These are phyloP conservation scores for Paramisgurnus dabryanus DNA, from an alignment of 2,113 vertebrate species.

Conservation along the genomic window DNA sequence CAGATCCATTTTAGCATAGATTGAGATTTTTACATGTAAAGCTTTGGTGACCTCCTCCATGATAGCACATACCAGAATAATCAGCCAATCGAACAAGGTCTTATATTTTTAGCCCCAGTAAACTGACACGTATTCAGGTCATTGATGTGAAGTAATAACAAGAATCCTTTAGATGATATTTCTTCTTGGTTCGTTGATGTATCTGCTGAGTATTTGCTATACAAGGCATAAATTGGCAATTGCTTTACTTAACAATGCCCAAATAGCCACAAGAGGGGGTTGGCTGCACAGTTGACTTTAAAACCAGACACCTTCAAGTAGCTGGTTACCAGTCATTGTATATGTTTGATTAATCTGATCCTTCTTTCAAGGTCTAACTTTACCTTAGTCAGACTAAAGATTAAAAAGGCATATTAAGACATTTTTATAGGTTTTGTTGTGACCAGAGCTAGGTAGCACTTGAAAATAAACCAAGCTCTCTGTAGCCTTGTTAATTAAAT, in stretches of 20 bases:
- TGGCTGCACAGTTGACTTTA: conserved; percentile 57
- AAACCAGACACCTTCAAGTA: conserved; percentile 34
- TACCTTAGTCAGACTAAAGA: conserved; percentile 58
- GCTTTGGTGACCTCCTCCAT: neutral
- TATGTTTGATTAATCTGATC: conserved; percentile 55
- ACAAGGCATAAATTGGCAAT: conserved; percentile 49
- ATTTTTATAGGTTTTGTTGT: conserved; percentile 66
- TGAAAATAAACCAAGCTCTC: conserved; percentile 65
- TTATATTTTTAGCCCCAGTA: neutral
- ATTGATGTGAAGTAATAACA: conserved; percentile 5
- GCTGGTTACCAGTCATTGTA: conserved; percentile 53
- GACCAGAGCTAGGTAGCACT: conserved; percentile 59
- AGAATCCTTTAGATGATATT: neutral
- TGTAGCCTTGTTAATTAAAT: conserved; percentile 67
- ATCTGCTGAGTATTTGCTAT: conserved; percentile 27
- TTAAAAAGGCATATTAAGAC: conserved; percentile 48
- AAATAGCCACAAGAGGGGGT: conserved; percentile 76
- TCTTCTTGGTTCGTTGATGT: conserved; percentile 16
- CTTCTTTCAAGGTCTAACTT: conserved; percentile 56
- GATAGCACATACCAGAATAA: neutral
- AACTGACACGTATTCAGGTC: neutral
- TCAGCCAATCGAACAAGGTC: neutral
- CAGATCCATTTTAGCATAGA: conserved; percentile 63
- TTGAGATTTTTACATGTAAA: conserved; percentile 7
- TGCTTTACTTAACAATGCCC: conserved; percentile 45